Conservation (phyloP, 2,888 invertebrate species). For the Sesamia inferens region DNA sequence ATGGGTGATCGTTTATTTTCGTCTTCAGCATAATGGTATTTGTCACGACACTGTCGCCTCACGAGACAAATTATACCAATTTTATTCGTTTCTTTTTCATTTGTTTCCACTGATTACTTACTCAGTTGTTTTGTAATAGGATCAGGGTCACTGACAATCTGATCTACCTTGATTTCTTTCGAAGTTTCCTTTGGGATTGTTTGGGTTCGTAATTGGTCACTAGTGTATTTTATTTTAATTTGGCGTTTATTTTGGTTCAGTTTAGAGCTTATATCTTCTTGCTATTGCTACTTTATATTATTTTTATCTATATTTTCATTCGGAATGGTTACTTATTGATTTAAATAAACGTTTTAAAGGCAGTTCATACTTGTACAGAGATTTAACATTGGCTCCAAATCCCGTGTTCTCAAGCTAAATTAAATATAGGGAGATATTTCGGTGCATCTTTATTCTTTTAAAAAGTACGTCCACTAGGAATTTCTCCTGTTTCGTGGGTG, state of each 20-base stretch:
- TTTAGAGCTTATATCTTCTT: neutral
- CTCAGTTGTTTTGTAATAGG: slow-evolving; percentile 31
- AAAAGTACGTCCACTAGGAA: no score
- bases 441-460: no score
- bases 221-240: neutral
- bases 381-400: neutral
- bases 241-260: neutral
- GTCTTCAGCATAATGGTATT: slow-evolving; percentile 61
- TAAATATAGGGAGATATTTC: no score
- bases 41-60: slow-evolving; percentile 65
- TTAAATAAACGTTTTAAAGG: neutral
- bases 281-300: neutral
- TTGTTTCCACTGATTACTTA: slow-evolving; percentile 51
- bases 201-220: slow-evolving; percentile 16
- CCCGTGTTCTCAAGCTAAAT: no score
- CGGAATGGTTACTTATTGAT: neutral
- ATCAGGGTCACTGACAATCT: slow-evolving; percentile 46
- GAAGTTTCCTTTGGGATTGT: slow-evolving; percentile 3
- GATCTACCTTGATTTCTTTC: slow-evolving; percentile 36
- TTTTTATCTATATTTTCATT: neutral
- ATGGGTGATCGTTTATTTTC: slow-evolving; percentile 62
- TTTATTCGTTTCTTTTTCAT: slow-evolving; percentile 55
- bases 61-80: slow-evolving; percentile 63
- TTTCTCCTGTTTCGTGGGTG: no score
- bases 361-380: no score